Evolutionary conservation across 2,797 vertebrate genomes (phyloP).

Genomic region (Capromys pilorides): DNA sequence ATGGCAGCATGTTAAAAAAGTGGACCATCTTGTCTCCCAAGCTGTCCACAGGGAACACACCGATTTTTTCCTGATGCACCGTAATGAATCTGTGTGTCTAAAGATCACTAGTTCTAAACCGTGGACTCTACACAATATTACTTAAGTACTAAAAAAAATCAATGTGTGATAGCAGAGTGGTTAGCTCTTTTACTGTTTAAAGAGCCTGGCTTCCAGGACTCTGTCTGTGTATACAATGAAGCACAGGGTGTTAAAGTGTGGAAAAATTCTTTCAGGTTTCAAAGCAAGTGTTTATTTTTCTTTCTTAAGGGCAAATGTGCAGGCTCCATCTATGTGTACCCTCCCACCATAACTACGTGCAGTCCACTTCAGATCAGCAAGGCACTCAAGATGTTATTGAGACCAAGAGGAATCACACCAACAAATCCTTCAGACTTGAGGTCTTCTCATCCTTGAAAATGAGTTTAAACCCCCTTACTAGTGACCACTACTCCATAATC

Average conservation of each 20-base stretch:
- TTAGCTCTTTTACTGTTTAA: background rate
- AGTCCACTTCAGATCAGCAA: background rate
- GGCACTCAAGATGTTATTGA: conserved; percentile 2
- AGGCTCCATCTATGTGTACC: background rate
- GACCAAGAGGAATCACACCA: conserved; percentile 52
- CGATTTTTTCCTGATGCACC: background rate
- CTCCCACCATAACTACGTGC: background rate
- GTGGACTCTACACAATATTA: background rate
- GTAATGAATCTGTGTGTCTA: background rate
- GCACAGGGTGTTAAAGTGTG: background rate
- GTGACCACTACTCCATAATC: conserved; percentile 36
- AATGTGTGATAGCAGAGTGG: background rate
- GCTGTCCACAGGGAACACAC: background rate
- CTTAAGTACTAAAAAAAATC: background rate
- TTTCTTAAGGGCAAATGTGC: conserved; percentile 22
- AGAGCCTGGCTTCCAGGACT: background rate
- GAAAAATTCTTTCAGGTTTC: background rate
- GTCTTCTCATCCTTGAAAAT: conserved; percentile 58
- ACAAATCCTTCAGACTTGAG: conserved; percentile 55
- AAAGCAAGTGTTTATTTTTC: conserved; percentile 44
- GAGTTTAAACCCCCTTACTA: conserved; percentile 67
- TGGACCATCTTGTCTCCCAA: background rate
- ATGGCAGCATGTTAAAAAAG: background rate
- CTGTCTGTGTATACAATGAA: background rate
- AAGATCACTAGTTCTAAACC: background rate